Percentiles rank a stretch among this genome's conserved stretches.
Conservation (phyloP, 2,113 vertebrate genomes). For the Lathamus discolor region DNA sequence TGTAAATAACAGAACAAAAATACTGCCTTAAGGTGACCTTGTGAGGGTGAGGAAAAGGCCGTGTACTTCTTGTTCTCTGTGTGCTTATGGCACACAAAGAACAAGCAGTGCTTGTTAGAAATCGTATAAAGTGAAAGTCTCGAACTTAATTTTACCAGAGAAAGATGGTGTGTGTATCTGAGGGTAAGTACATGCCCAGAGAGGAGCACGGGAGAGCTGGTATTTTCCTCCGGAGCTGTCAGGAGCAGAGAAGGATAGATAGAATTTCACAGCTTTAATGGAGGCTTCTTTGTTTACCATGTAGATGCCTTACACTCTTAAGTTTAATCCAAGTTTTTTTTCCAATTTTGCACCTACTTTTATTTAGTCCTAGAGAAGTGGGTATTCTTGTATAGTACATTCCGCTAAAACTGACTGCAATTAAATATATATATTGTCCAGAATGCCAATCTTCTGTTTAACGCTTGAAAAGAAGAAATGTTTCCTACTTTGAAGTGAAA, state of each 20-base stretch:
- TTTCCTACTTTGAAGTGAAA: background rate
- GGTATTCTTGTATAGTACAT: background rate
- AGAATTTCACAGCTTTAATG: background rate
- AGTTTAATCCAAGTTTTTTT: background rate
- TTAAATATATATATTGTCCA: too few relatives aligned
- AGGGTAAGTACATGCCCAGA: accelerated
- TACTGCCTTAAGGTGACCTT: conserved; percentile 4
- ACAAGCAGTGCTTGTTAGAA: background rate
- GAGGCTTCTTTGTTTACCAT: background rate
- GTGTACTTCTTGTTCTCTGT: background rate
- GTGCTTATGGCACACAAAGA: background rate
- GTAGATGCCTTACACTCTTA: background rate
- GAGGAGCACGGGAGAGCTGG: background rate
- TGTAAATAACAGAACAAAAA: background rate
- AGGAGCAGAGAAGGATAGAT: background rate
- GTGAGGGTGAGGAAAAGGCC: background rate
- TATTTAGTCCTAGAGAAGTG: background rate
- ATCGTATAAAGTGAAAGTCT: background rate
- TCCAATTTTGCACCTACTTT: background rate
- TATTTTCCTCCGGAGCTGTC: background rate
- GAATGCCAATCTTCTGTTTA: background rate
- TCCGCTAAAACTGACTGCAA: background rate
- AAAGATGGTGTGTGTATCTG: background rate
- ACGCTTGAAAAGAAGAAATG: background rate
- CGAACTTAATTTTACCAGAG: background rate